Evolutionary conservation across 2,888 invertebrate genomes (phyloP).

Genomic region (Drosophila anceps): DNA sequence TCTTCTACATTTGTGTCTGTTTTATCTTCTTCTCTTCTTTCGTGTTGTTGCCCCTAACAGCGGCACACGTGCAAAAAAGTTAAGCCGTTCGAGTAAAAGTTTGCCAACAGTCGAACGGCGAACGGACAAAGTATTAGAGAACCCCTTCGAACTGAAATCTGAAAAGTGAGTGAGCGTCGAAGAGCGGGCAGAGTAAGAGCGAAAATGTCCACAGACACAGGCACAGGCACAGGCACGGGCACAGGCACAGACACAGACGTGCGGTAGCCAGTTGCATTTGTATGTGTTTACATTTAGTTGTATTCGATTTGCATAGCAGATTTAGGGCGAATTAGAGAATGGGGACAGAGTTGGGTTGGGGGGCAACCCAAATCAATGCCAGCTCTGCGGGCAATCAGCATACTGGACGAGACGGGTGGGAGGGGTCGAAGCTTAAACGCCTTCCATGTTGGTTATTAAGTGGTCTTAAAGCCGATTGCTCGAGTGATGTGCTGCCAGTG

Average conservation of each 20-base stretch:
- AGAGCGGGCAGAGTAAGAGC: background rate
- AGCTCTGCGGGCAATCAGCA: conserved; percentile 57
- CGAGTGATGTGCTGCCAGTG: conserved; percentile 32
- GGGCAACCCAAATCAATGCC: conserved; percentile 75
- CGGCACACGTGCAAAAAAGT: conserved; percentile 76
- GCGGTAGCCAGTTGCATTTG: conserved; percentile 59
- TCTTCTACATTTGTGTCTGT: conserved; percentile 4
- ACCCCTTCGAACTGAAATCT: conserved; percentile 65
- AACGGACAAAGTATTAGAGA: conserved; percentile 63
- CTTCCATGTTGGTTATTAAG: conserved; percentile 72
- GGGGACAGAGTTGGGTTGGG: background rate
- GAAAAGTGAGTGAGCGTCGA: conserved; percentile 26
- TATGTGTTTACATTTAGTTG: conserved; percentile 79
- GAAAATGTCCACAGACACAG: conserved; percentile 26
- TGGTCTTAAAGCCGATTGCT: conserved; percentile 74
- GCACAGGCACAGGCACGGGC: conserved; percentile 13
- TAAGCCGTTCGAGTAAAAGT: conserved; percentile 72
- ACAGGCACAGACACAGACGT: conserved; percentile 9
- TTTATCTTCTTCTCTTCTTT: conserved; percentile 3
- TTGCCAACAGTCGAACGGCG: conserved; percentile 44
- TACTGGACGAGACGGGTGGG: background rate
- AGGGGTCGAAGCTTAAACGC: conserved; percentile 40
- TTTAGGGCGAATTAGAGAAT: conserved; percentile 27
- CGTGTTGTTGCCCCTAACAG: conserved; percentile 24
- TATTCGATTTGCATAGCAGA: conserved; percentile 76